phyloP scores from a whole-genome alignment of 2,113 vertebrate genomes.

The Microcebus tavaratra region DNA sequence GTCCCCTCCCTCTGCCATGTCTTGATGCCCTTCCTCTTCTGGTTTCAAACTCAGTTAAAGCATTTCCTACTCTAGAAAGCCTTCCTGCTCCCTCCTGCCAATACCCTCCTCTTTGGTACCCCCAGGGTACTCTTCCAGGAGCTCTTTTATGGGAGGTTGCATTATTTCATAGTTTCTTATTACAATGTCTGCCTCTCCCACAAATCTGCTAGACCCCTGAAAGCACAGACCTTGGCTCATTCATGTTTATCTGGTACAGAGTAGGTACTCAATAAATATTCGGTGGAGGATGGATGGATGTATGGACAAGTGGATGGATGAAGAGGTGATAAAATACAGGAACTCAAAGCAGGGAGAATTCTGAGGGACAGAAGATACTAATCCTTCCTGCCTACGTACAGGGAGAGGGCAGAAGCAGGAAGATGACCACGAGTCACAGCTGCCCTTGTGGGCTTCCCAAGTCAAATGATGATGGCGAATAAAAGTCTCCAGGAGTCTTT shows the following conservation, averaged over 20 bases:
- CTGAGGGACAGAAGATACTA: neutral
- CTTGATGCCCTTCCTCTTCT: neutral
- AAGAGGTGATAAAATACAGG: neutral
- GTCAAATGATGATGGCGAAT: neutral
- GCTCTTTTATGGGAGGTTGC: neutral
- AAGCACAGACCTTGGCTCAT: neutral
- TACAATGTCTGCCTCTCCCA: neutral
- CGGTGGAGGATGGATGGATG: neutral
- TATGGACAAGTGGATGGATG: neutral
- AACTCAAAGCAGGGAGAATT: neutral
- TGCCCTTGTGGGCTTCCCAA: neutral
- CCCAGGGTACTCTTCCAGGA: neutral
- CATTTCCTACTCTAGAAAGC: neutral
- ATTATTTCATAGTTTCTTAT: neutral
- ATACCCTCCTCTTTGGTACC: neutral
- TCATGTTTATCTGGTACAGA: rapidly evolving
- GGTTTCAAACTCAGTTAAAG: neutral
- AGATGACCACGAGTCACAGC: neutral
- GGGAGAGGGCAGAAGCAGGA: neutral
- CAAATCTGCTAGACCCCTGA: neutral
- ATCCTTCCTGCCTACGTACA: neutral
- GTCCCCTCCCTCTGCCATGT: neutral
- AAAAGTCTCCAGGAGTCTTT: neutral
- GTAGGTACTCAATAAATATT: neutral
- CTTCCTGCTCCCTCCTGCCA: neutral